Evolutionary conservation across 2,888 invertebrate genomes (phyloP).

Genomic region (Tetramorium bicarinatum): DNA sequence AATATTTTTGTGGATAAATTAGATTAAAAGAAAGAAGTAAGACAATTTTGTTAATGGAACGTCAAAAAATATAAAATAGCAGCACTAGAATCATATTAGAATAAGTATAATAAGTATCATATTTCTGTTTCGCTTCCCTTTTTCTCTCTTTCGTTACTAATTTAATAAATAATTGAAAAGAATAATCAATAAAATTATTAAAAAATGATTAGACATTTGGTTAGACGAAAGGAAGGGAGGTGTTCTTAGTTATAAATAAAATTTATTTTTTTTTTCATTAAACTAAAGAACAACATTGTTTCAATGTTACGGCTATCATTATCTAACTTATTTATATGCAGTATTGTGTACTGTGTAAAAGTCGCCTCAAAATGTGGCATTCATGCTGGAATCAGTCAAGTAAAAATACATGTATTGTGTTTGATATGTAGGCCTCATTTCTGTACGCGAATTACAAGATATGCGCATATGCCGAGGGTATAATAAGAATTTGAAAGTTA

Average conservation of each 20-base stretch:
- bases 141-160: background rate
- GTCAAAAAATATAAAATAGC: background rate
- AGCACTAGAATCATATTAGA: background rate
- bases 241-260: conserved; percentile 28
- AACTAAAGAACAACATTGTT: conserved; percentile 4
- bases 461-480: background rate
- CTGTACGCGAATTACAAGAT: background rate
- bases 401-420: background rate
- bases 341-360: conserved; percentile 4
- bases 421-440: background rate
- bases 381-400: conserved; percentile 8
- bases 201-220: background rate
- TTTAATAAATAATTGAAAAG: background rate
- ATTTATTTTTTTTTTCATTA: conserved; percentile 39
- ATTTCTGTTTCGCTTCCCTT: background rate
- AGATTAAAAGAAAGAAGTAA: background rate
- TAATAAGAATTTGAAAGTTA: conserved; percentile 13
- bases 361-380: background rate
- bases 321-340: background rate
- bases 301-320: background rate
- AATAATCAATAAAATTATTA: background rate
- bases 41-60: background rate
- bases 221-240: background rate
- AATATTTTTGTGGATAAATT: background rate
- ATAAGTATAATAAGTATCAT: background rate